A percentile compares a stretch with the other conserved stretches of the same genome.
These are phyloP conservation scores for Desoria tigrina DNA, from an alignment of 2,888 invertebrate species.

Conservation along the genomic window DNA sequence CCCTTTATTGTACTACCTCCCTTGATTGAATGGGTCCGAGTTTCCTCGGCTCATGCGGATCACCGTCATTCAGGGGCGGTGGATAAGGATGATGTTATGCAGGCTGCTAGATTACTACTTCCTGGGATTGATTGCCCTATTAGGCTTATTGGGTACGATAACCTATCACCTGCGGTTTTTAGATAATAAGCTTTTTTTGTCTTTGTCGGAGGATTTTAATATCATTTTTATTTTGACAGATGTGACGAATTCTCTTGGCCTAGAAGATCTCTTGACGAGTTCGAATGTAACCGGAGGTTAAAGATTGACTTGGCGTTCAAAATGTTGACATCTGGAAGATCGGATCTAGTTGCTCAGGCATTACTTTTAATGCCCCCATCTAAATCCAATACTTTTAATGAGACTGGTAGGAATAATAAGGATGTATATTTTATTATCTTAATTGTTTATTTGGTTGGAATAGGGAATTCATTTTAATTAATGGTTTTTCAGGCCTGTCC, in stretches of 20 bases:
- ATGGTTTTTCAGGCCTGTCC: background rate
- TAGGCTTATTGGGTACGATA: constrained; percentile 66
- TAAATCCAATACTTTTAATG: constrained; percentile 58
- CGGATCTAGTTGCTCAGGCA: constrained; percentile 76
- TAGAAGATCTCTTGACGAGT: constrained; percentile 55
- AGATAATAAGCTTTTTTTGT: too few species aligned
- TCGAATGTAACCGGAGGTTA: constrained; percentile 55
- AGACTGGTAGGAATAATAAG: constrained; percentile 38
- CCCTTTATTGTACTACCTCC: constrained; percentile 87
- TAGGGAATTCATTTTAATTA: too few species aligned
- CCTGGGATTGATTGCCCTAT: constrained; percentile 89
- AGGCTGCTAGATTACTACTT: constrained; percentile 79
- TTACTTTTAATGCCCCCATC: constrained; percentile 71
- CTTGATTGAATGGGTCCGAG: constrained; percentile 85
- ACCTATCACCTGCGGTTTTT: constrained; percentile 14
- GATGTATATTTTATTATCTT: too few species aligned
- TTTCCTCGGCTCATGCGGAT: constrained; percentile 78
- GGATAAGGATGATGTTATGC: constrained; percentile 83
- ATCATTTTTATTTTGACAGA: too few species aligned
- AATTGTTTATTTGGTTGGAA: too few species aligned
- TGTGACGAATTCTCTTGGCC: constrained; percentile 56
- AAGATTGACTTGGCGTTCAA: constrained; percentile 69
- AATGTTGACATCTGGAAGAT: constrained; percentile 74
- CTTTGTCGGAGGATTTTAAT: too few species aligned
- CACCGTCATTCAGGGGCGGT: constrained; percentile 75